Percentiles rank a stretch among this genome's conserved stretches.
Evolutionary conservation across 2,797 vertebrate genomes (phyloP).

Genomic region (Podargus strigoides): DNA sequence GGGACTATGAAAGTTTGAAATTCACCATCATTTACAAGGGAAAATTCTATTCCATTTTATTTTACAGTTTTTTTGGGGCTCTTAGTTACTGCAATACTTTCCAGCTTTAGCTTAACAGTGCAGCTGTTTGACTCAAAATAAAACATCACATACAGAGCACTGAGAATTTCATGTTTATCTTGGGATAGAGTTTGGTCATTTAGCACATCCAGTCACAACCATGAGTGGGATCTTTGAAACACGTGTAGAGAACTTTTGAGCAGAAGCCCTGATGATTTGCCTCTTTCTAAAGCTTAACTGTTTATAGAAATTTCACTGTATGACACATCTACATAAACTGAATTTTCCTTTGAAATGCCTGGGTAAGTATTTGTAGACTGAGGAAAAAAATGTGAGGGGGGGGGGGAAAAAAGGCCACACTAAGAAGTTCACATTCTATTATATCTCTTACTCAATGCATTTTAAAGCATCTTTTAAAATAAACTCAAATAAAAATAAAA

Average conservation of each 20-base stretch:
- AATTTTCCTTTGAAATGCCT: background rate
- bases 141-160: background rate
- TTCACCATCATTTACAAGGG: background rate
- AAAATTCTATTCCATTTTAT: background rate
- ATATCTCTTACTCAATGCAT: background rate
- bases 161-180: background rate
- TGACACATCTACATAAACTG: background rate
- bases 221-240: background rate
- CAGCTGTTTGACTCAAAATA: background rate
- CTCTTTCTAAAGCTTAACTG: background rate
- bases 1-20: background rate
- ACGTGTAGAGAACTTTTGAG: background rate
- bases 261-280: background rate
- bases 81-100: background rate
- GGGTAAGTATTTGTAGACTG: background rate
- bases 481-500: background rate
- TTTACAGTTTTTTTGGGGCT: background rate
- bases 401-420: rapidly evolving
- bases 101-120: background rate
- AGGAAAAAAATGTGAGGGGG: background rate
- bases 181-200: background rate
- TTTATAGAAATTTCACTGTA: background rate
- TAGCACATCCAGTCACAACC: background rate
- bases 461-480: background rate
- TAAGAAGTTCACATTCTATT: background rate